These are phyloP conservation scores for Pygoscelis antarcticus DNA, from an alignment of 2,113 vertebrate species.

Conservation along the genomic window DNA sequence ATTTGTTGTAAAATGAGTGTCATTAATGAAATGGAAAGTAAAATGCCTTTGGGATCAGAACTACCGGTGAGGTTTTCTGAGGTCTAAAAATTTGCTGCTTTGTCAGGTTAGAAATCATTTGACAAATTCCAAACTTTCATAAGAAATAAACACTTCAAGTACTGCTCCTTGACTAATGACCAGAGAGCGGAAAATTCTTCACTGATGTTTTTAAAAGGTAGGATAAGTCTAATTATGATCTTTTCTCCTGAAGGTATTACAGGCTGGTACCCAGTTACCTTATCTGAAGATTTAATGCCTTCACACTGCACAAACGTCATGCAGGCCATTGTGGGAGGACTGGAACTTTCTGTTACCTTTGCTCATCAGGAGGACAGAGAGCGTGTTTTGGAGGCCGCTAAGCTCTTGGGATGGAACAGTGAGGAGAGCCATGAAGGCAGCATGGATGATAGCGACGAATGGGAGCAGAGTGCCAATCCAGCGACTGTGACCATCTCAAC, in stretches of 20 bases:
- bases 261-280: constrained; percentile 88
- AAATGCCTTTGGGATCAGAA: not conserved
- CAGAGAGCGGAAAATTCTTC: not conserved
- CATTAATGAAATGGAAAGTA: not conserved
- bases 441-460: not conserved
- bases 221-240: not conserved
- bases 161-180: not conserved
- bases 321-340: constrained; percentile 81
- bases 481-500: constrained; percentile 77
- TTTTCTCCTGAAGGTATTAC: constrained; percentile 79
- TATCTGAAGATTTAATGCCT: constrained; percentile 53
- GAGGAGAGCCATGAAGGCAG: not conserved
- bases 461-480: not conserved
- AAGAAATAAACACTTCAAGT: not conserved
- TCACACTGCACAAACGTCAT: not conserved
- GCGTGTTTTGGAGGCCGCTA: constrained; percentile 81
- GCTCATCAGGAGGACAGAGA: constrained; percentile 83
- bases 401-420: constrained; percentile 81
- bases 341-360: constrained; percentile 87
- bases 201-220: not conserved
- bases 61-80: not conserved
- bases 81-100: not conserved
- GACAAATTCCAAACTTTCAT: not conserved
- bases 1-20: not conserved
- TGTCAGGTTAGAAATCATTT: not conserved